Percentiles rank a stretch among this genome's conserved stretches.
phyloP scores from a whole-genome alignment of 2,888 invertebrate species.

The Synergus gifuensis region DNA sequence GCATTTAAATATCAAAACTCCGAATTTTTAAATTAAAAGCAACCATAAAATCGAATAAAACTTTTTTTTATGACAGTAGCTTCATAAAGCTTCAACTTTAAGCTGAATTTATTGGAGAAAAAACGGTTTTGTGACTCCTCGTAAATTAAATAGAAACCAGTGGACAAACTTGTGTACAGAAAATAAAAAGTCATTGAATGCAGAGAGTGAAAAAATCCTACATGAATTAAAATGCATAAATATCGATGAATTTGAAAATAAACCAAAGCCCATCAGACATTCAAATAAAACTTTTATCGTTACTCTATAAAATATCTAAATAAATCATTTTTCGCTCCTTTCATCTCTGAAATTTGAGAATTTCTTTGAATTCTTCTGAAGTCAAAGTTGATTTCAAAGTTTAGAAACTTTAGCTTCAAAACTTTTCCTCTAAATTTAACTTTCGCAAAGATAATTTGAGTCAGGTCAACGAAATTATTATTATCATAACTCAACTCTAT shows the following conservation, averaged over 20 bases:
- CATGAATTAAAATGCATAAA: background rate
- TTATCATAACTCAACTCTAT: slow-evolving; percentile 13
- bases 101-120: slow-evolving; percentile 17
- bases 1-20: background rate
- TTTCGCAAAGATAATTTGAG: slow-evolving; percentile 29
- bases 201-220: background rate
- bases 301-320: background rate
- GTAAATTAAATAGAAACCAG: slow-evolving; percentile 26
- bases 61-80: background rate
- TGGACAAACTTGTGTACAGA: background rate
- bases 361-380: background rate
- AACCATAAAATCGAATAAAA: background rate
- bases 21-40: background rate
- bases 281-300: background rate
- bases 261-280: background rate
- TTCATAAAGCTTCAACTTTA: slow-evolving; percentile 14
- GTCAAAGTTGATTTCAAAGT: slow-evolving; percentile 22
- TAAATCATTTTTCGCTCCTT: background rate
- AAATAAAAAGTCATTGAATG: slow-evolving; percentile 16
- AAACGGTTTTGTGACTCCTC: slow-evolving; percentile 8
- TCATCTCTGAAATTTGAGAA: background rate
- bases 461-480: slow-evolving; percentile 23
- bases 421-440: slow-evolving; percentile 34
- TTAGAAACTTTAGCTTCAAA: slow-evolving; percentile 21
- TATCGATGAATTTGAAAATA: background rate